Evolutionary conservation across 1,140 invertebrate genomes (phyloP).

Genomic region (Arion vulgaris): DNA sequence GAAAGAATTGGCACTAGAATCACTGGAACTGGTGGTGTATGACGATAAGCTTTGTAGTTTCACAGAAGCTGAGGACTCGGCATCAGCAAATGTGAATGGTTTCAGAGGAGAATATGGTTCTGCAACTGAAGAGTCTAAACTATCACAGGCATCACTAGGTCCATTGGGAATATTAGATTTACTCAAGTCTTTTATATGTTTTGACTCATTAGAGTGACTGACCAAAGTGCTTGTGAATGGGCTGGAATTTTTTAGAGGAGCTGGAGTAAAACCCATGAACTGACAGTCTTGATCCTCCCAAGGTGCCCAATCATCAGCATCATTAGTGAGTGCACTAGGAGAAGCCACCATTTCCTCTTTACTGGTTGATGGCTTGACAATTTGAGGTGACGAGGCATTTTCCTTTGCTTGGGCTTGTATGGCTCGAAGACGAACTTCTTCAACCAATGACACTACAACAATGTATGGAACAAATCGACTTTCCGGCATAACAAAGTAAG

Average conservation of each 20-base stretch:
- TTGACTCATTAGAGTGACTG: background rate
- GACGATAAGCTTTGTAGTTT: conserved; percentile 14
- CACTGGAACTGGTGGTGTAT: conserved; percentile 14
- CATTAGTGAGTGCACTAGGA: conserved; percentile 8
- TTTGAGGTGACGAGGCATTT: background rate
- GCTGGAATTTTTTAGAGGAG: conserved; percentile 35
- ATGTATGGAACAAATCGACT: conserved; percentile 34
- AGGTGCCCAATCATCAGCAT: conserved; percentile 40
- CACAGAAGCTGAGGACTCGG: conserved; percentile 14
- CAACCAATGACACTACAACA: conserved; percentile 39
- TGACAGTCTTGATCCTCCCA: conserved; percentile 63
- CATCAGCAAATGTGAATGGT: conserved; percentile 26
- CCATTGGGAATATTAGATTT: conserved; percentile 42
- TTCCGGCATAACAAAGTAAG: conserved; percentile 27
- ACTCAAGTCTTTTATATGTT: conserved; percentile 29
- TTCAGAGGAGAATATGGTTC: conserved; percentile 29
- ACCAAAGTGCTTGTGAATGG: background rate
- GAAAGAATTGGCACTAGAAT: conserved; percentile 35
- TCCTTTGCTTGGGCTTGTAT: conserved; percentile 53
- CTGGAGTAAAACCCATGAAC: conserved; percentile 63
- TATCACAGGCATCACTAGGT: conserved; percentile 44
- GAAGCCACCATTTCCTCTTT: conserved; percentile 19
- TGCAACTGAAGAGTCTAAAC: conserved; percentile 22
- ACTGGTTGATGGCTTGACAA: conserved; percentile 23
- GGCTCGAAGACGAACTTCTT: conserved; percentile 56